phyloP scores from a whole-genome alignment of 1,140 invertebrate genomes.

The Thalassaphorura encarpata region DNA sequence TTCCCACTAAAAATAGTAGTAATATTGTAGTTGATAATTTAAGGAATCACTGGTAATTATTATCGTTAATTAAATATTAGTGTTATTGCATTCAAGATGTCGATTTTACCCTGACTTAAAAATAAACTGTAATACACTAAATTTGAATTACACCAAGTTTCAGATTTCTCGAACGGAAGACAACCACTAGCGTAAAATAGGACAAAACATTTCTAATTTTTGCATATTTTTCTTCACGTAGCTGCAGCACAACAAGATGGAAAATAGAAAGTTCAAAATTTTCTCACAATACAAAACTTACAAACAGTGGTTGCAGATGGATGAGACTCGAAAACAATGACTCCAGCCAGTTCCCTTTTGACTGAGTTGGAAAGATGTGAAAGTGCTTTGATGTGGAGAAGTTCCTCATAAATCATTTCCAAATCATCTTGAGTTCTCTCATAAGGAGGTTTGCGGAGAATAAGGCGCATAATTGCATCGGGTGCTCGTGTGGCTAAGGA shows the following conservation, averaged over 20 bases:
- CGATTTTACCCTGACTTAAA: too few species aligned
- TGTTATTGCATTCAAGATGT: too few species aligned
- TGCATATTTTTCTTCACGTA: not conserved
- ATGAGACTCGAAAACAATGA: slow-evolving; percentile 73
- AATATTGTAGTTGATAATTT: too few species aligned
- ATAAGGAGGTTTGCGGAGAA: slow-evolving; percentile 58
- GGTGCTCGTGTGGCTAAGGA: slow-evolving; percentile 56
- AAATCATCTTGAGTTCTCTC: slow-evolving; percentile 68
- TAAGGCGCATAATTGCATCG: slow-evolving; percentile 68
- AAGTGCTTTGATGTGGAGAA: slow-evolving; percentile 70
- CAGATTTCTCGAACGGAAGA: too few species aligned
- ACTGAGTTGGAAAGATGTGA: slow-evolving; percentile 73
- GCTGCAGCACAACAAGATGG: not conserved
- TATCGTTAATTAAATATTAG: too few species aligned
- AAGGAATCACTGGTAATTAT: too few species aligned
- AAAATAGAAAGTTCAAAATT: not conserved
- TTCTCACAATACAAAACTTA: slow-evolving; percentile 47
- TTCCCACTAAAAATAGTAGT: too few species aligned
- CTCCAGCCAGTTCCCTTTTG: slow-evolving; percentile 66
- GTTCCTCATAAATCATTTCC: slow-evolving; percentile 75
- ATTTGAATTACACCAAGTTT: too few species aligned
- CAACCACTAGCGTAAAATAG: too few species aligned
- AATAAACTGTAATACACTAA: too few species aligned
- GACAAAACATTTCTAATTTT: not conserved
- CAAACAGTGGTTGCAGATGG: slow-evolving; percentile 62